Conservation (phyloP, 2,113 vertebrate species). For the Columba livia region DNA sequence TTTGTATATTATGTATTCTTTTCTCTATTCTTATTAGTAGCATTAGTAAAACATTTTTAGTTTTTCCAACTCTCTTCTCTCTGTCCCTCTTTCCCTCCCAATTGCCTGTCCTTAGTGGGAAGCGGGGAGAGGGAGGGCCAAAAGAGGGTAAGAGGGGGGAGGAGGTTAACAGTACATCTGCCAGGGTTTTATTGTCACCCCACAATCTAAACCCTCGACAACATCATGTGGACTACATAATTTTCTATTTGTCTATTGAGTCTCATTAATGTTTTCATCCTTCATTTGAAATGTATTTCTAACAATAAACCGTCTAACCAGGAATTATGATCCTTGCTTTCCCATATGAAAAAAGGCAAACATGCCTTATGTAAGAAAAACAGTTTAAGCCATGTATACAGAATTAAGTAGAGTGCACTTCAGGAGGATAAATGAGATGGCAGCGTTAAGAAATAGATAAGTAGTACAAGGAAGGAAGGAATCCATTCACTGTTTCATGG, state of each 20-base stretch:
- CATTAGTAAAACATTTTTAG: no score
- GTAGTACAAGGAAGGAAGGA: background rate
- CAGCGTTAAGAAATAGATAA: background rate
- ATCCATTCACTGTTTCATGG: background rate
- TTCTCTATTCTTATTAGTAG: no score
- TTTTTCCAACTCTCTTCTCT: no score
- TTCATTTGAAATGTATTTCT: background rate
- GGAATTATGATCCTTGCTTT: background rate
- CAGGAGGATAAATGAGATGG: background rate
- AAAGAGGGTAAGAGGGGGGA: no score
- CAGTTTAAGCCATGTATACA: background rate
- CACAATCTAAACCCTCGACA: no score
- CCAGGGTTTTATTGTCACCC: no score
- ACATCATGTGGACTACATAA: background rate
- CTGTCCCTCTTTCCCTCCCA: no score
- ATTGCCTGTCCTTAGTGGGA: no score
- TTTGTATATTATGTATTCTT: no score
- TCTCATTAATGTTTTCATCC: background rate
- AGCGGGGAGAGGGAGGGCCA: no score
- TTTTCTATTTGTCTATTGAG: background rate
- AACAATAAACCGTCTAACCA: background rate
- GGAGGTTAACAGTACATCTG: no score
- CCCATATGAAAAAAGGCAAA: background rate
- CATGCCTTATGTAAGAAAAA: background rate
- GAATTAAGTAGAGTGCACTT: background rate